Percentiles rank a stretch among this genome's conserved stretches.
Evolutionary conservation across 1,140 invertebrate genomes (phyloP).

Genomic region (Aphelenchoides besseyi): DNA sequence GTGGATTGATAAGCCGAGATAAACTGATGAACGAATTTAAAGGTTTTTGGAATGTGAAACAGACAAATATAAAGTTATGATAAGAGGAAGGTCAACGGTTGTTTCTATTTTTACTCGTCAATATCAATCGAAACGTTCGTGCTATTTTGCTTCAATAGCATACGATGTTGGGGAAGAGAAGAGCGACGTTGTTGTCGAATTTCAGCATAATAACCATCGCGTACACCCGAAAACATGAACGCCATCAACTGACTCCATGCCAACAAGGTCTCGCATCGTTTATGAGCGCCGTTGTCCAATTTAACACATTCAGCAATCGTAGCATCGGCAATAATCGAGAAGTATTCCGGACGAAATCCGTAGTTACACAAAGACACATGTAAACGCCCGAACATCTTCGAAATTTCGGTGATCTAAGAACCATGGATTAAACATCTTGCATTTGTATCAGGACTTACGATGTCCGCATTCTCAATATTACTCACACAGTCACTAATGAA

Average conservation of each 20-base stretch:
- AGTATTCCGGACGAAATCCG: slow-evolving; percentile 59
- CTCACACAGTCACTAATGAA: slow-evolving; percentile 53
- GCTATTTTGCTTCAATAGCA: slow-evolving; percentile 43
- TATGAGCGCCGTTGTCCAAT: slow-evolving; percentile 55
- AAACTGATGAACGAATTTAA: no score
- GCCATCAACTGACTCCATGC: slow-evolving; percentile 59
- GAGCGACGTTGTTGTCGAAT: slow-evolving; percentile 42
- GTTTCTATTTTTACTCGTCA: no score
- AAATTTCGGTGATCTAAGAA: slow-evolving; percentile 52
- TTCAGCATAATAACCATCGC: slow-evolving; percentile 49
- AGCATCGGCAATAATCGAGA: slow-evolving; percentile 57
- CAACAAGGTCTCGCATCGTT: slow-evolving; percentile 57
- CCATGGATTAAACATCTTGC: no score
- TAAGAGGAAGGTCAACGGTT: neutral
- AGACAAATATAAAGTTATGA: neutral
- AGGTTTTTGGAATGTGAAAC: no score
- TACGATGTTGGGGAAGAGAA: slow-evolving; percentile 52
- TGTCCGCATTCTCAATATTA: slow-evolving; percentile 48
- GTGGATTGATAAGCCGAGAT: no score
- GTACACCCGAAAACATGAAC: slow-evolving; percentile 47
- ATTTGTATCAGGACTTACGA: slow-evolving; percentile 25
- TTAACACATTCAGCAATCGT: slow-evolving; percentile 59
- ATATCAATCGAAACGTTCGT: slow-evolving; percentile 19
- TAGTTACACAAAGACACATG: slow-evolving; percentile 52
- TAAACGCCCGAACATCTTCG: slow-evolving; percentile 46